phyloP scores from a whole-genome alignment of 1,140 invertebrate species.

The Drosophila pachea region DNA sequence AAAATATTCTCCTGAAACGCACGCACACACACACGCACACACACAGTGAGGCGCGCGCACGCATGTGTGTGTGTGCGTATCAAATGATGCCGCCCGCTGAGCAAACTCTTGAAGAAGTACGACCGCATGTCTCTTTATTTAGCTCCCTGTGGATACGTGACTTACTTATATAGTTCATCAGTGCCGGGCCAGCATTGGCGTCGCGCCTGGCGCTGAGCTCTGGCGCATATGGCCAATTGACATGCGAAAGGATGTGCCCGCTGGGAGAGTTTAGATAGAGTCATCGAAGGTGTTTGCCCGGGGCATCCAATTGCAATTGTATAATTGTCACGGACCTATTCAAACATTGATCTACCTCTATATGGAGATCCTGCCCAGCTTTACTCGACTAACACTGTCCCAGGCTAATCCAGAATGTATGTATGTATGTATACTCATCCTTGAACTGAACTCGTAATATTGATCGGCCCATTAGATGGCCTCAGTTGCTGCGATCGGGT shows the following conservation, averaged over 20 bases:
- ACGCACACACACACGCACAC: conserved; percentile 2
- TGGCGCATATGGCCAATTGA: conserved; percentile 57
- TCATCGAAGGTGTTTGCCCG: background rate
- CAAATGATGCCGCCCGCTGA: conserved; percentile 36
- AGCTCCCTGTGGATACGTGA: conserved; percentile 36
- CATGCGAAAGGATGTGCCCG: conserved; percentile 67
- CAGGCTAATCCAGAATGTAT: background rate
- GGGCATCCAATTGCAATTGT: background rate
- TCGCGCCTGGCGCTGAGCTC: conserved; percentile 33
- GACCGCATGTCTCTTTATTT: conserved; percentile 31
- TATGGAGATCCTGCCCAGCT: no score
- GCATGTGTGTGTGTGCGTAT: conserved; percentile 1
- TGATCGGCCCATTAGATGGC: background rate
- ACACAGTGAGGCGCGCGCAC: conserved; percentile 3
- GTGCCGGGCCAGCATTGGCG: conserved; percentile 32
- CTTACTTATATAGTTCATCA: conserved; percentile 46
- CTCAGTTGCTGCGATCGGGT: background rate
- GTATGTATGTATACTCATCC: background rate
- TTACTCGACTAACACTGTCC: background rate
- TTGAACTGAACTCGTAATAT: background rate
- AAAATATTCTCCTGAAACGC: conserved; percentile 54
- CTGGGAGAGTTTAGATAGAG: conserved; percentile 41
- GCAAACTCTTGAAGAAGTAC: conserved; percentile 15
- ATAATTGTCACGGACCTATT: background rate
- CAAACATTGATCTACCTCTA: no score